phyloP scores from a whole-genome alignment of 2,113 vertebrate species.

The Notechis scutatus region DNA sequence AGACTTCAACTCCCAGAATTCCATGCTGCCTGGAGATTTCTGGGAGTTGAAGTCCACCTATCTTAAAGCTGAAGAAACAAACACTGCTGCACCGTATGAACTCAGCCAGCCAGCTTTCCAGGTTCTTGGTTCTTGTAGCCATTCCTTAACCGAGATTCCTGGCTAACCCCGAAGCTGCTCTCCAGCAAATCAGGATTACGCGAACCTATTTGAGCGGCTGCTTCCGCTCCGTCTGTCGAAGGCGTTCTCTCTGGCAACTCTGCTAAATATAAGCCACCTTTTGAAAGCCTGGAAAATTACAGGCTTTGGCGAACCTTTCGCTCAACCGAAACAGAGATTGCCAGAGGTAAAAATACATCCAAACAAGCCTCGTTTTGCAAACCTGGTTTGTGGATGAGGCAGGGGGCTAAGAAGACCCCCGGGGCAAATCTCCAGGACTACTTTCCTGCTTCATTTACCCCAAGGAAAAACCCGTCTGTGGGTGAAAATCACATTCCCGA shows the following conservation, averaged over 20 bases:
- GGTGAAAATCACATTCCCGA: neutral
- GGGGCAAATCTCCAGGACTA: neutral
- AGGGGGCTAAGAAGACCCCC: neutral
- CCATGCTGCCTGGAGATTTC: neutral
- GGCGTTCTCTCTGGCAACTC: neutral
- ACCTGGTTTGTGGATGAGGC: neutral
- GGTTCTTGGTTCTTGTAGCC: neutral
- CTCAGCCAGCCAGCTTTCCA: neutral
- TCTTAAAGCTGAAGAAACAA: neutral
- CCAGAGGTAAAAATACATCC: neutral
- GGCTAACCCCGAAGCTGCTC: neutral
- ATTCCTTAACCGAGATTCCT: neutral
- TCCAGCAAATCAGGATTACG: neutral
- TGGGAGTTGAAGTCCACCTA: neutral
- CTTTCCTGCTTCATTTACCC: accelerated
- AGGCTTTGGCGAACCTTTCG: neutral
- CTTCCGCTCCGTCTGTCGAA: neutral
- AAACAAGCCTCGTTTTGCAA: neutral
- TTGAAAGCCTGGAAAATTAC: neutral
- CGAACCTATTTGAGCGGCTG: neutral
- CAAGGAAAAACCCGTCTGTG: neutral
- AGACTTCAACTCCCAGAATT: neutral
- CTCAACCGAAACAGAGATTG: neutral
- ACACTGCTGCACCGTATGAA: neutral
- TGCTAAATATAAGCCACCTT: neutral